Evolutionary conservation across 2,113 vertebrate species (phyloP), one percentile per base, ranked within the genome.

Genomic region (Gadus macrocephalus): DNA sequence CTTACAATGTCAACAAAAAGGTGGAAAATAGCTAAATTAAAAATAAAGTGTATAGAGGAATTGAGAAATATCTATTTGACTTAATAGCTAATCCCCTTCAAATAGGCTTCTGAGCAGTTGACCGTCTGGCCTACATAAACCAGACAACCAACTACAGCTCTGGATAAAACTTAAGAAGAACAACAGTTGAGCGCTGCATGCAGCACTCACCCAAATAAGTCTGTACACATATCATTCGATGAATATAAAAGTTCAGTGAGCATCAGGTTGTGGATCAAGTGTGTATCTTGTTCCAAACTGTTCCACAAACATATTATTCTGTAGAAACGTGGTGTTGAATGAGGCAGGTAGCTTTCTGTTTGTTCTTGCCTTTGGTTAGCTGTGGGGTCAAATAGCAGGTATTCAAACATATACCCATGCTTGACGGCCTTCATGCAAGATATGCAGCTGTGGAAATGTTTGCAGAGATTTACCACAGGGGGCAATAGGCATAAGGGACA

Each of bases 391-490:
- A 77, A 78, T 71, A 69, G 58, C 62, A 63, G 74, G 49, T 69
- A 62, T 11, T 62, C 42, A 67, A 66, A 75, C 56, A 70, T 66
- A 53, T 2, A 2, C 8, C 28, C 58, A 16, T 25, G 49, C 25
- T 62, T 19, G 60, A 17, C 42, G n/a, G 38, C 4, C 2, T 49
- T 31, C 19, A 60, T 72, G 19, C 68, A 64, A 77, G 69, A 69
- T 82, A 76, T 65, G 25, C 90, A 90, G 83, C 86, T 90, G 88
- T 71, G 80, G 82, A 80, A 84, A 83, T 89, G 84, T 90, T 89
- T 91, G 79, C 70, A 16, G 69, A 76, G 73, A 74, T 85, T 84
- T 58, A 79, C 82, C 86, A 83, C 78, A 4, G 77, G 76, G 42
- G 81, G 80, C 64, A 71, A 78, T 72, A 66, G 75, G 71, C 25